Base-by-base conservation (phyloP, 2,888 invertebrate species). In the Oligia strigilis region DNA sequence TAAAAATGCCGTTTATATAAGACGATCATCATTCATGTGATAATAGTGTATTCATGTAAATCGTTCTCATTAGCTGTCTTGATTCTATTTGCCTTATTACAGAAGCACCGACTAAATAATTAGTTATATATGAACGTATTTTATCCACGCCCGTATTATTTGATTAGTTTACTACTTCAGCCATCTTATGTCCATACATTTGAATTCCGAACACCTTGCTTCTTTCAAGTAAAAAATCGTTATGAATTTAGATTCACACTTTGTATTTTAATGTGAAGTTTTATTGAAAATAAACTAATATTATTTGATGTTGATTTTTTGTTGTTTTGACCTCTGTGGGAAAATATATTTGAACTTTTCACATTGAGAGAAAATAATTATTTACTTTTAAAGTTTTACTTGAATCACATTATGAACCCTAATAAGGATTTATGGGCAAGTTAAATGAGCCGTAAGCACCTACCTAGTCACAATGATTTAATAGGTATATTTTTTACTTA, bases 21-120 rank as follows among this genome's bases (percentile, higher is more conserved):
- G 92, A 90, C 86, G 87, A 85, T 88, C 93, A 95, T 95, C 92
- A 93, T 89, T 95, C 95, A 95, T 95, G 89, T 87, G 82, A 89
- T 95, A 94, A 95, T 95, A 93, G 95, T 93, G 90, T 92, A 93
- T 94, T 94, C 91, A 95, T 96, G 96, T 94, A 95, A 96, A 96
- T 96, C 92, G 91, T 92, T 92, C 92, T 95, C 94, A 95, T 95
- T 94, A 95, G 94, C 94, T 93, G 94, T 94, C 91, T 92, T 87
- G 90, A 92, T 92, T 93, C 89, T 92, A 92, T 93, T 94, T 92
- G 89, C 90, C 85, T 91, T 91, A 84, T 81, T 86, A 91, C 89
- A 88, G 88, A 87, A 91, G 89, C 88, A 88, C 89, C 89, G 84
- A 87, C 89, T 83, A 85, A 89, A 85, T 92, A 92, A 91, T 91